Base-by-base conservation (phyloP, 2,113 vertebrate species). In the Bagarius yarrelli region DNA sequence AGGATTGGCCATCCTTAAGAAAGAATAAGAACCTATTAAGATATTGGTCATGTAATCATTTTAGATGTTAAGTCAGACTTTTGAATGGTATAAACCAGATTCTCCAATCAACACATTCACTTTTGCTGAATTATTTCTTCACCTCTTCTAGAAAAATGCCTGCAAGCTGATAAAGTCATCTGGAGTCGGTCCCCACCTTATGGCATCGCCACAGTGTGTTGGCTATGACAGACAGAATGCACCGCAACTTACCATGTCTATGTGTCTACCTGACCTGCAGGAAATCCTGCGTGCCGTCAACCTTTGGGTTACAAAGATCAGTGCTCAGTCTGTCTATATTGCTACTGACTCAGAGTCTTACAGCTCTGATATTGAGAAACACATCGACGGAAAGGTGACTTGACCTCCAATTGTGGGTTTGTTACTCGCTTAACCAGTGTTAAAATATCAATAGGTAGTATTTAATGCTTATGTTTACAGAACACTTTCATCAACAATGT, bases 121-220 rank as follows among this genome's bases (percentile, higher is more conserved):
- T 27, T 2, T 52, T 21, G 47, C 32, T 64, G 16, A 75, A 56
- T 56, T 18, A 4, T 74, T 56, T 40, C 2, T 30, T 56, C 44
- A 34, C 19, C 23, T 53, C 19, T 1, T 27, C 11, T 4, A 99
- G 98, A 94, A 95, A 88, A 98, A 97, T 0, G 96, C 98, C 0
- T 99, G 98, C 34, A 93, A 94, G 36, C 92, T 99, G 94, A 73
- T 99, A 80, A 89, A 95, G 86, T 92, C 93, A 0, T 96, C 94
- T 0, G 95, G 96, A 0, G 89, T 94, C 0, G 95, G 96, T 23
- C 92, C 98, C 0, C 97, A 98, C 88, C 96, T 99, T 90, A 99
- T 99, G 98, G 97, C 97, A 0, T 99, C 97, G 0, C 97, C 96
- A 0, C 98, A 99, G 90, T 99, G 97, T 0, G 97, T 99, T 56